Percentiles rank a stretch among this genome's conserved stretches.
phyloP scores from a whole-genome alignment of 2,888 invertebrate genomes.

The Notodonta dromedarius region DNA sequence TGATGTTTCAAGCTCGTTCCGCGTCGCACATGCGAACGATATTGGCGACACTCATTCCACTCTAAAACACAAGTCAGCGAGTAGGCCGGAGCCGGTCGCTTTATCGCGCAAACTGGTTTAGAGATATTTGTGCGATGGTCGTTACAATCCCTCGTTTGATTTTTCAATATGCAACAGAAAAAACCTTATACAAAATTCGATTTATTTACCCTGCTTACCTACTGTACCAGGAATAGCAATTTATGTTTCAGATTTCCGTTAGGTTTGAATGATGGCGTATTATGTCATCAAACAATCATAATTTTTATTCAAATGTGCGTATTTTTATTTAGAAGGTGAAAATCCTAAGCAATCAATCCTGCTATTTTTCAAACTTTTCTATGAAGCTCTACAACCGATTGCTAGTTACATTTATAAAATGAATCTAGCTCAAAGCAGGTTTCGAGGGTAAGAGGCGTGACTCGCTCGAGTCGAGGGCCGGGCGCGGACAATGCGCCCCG shows the following conservation, averaged over 20 bases:
- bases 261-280: too few relatives aligned
- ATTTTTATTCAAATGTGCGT: too few relatives aligned
- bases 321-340: neutral
- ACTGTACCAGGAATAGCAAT: too few relatives aligned
- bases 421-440: slow-evolving; percentile 39
- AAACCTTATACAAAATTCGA: too few relatives aligned
- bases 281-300: too few relatives aligned
- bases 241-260: too few relatives aligned
- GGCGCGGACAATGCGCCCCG: slow-evolving; percentile 39
- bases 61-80: slow-evolving; percentile 5
- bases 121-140: neutral
- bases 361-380: neutral
- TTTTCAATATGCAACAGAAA: neutral
- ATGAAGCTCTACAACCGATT: slow-evolving; percentile 4
- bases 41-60: slow-evolving; percentile 5
- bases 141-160: neutral
- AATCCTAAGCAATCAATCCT: neutral
- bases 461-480: slow-evolving; percentile 39
- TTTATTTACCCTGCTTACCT: too few relatives aligned
- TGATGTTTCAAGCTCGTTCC: neutral
- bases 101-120: neutral
- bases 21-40: neutral
- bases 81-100: neutral
- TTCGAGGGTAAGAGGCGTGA: slow-evolving; percentile 52
- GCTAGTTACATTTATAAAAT: slow-evolving; percentile 10